phyloP scores from a whole-genome alignment of 1,140 invertebrate species.

The Drosophila baimaii region DNA sequence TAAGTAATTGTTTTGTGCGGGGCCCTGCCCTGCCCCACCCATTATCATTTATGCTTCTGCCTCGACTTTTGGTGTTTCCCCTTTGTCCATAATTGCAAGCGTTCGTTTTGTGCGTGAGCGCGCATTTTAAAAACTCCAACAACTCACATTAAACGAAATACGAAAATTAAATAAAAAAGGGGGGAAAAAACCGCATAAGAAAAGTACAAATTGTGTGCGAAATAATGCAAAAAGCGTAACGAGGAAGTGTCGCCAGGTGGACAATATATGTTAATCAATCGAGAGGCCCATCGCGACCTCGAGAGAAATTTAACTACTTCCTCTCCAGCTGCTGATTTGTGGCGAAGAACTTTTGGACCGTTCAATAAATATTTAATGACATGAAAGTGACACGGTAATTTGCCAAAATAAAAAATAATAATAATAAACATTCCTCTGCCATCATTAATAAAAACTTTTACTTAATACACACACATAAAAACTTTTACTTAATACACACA shows the following conservation, averaged over 20 bases:
- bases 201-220: constrained; percentile 27
- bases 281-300: not conserved
- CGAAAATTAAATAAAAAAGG: constrained; percentile 30
- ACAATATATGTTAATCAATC: constrained; percentile 53
- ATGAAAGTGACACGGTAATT: constrained; percentile 42
- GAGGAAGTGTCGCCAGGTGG: constrained; percentile 65
- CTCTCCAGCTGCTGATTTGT: constrained; percentile 17
- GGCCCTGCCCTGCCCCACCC: constrained; percentile 49
- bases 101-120: constrained; percentile 59
- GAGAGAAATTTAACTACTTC: constrained; percentile 48
- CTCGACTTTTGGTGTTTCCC: constrained; percentile 31
- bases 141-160: constrained; percentile 53
- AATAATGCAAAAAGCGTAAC: constrained; percentile 69
- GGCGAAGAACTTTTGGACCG: constrained; percentile 28
- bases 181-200: constrained; percentile 12
- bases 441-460: constrained; percentile 53
- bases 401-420: constrained; percentile 3
- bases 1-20: constrained; percentile 64
- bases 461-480: constrained; percentile 35
- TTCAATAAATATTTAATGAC: constrained; percentile 35
- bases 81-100: constrained; percentile 56
- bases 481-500: constrained; percentile 41
- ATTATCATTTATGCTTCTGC: constrained; percentile 60
- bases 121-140: constrained; percentile 49
- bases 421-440: not conserved